Evolutionary conservation across 2,888 invertebrate genomes (phyloP).

Genomic region (Drosophila silvestris): DNA sequence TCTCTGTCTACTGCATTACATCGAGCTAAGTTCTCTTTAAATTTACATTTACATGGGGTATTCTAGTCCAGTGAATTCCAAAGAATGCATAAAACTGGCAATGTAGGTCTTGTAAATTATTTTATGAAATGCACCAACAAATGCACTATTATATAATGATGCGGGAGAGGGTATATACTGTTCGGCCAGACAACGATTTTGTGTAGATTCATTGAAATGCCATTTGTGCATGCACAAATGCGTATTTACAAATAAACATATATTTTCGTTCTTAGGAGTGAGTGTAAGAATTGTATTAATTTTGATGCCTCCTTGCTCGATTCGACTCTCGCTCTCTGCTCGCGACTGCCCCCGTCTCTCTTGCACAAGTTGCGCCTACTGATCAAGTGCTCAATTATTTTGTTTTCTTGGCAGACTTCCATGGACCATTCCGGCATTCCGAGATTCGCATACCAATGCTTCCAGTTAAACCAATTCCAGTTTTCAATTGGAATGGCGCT

Average conservation of each 20-base stretch:
- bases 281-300: conserved; percentile 19
- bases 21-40: neutral
- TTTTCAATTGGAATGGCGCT: conserved; percentile 74
- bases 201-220: neutral
- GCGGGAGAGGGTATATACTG: neutral
- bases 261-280: conserved; percentile 1
- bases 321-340: neutral
- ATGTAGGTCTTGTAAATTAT: neutral
- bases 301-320: conserved; percentile 23
- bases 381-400: conserved; percentile 81
- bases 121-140: neutral
- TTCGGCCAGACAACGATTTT: neutral
- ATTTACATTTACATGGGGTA: neutral
- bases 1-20: conserved; percentile 14
- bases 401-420: conserved; percentile 68
- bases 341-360: neutral
- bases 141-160: neutral
- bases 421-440: conserved; percentile 81
- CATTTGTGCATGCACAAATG: neutral
- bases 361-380: conserved; percentile 33
- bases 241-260: conserved; percentile 4
- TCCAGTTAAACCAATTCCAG: conserved; percentile 83
- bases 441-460: conserved; percentile 79
- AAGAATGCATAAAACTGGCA: no score
- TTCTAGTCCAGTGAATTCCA: neutral